Percentiles rank a stretch among this genome's conserved stretches.
phyloP scores from a whole-genome alignment of 2,888 invertebrate species.

The Drosophila vallismaia region DNA sequence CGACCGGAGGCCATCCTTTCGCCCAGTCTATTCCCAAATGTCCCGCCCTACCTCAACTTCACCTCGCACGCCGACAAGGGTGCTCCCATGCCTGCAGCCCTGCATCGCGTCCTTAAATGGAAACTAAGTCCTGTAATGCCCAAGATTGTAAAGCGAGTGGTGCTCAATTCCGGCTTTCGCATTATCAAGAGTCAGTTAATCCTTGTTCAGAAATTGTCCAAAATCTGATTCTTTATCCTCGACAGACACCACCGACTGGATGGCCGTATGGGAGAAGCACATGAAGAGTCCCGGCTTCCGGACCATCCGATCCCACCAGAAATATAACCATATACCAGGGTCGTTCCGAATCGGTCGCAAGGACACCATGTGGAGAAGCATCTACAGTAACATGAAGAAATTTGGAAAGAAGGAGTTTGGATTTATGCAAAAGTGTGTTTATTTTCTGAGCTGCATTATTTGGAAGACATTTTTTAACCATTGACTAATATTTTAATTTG shows the following conservation, averaged over 20 bases:
- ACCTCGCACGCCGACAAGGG: slow-evolving; percentile 87
- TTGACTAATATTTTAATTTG: too few relatives aligned
- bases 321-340: slow-evolving; percentile 99
- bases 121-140: slow-evolving; percentile 97
- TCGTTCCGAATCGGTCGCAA: slow-evolving; percentile 99
- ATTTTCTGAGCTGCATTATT: too few relatives aligned
- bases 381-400: slow-evolving; percentile 86
- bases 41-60: slow-evolving; percentile 92
- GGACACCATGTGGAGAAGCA: slow-evolving; percentile 95
- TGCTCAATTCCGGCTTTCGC: slow-evolving; percentile 93
- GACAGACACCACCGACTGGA: slow-evolving; percentile 93
- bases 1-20: slow-evolving; percentile 83
- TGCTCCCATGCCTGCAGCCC: slow-evolving; percentile 87
- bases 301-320: slow-evolving; percentile 94
- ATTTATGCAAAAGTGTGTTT: slow-evolving; percentile 90
- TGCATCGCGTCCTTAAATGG: slow-evolving; percentile 95
- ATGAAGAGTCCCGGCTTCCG: slow-evolving; percentile 96
- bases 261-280: slow-evolving; percentile 99
- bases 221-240: background rate
- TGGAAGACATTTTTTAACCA: too few relatives aligned
- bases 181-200: slow-evolving; percentile 90
- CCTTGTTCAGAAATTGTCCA: too few relatives aligned
- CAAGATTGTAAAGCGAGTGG: slow-evolving; percentile 93
- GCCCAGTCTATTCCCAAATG: slow-evolving; percentile 88
- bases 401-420: slow-evolving; percentile 89